A percentile compares a stretch with the other conserved stretches of the same genome.
These are phyloP conservation scores for Tragelaphus buxtoni DNA, from an alignment of 2,113 vertebrate species.

Conservation along the genomic window DNA sequence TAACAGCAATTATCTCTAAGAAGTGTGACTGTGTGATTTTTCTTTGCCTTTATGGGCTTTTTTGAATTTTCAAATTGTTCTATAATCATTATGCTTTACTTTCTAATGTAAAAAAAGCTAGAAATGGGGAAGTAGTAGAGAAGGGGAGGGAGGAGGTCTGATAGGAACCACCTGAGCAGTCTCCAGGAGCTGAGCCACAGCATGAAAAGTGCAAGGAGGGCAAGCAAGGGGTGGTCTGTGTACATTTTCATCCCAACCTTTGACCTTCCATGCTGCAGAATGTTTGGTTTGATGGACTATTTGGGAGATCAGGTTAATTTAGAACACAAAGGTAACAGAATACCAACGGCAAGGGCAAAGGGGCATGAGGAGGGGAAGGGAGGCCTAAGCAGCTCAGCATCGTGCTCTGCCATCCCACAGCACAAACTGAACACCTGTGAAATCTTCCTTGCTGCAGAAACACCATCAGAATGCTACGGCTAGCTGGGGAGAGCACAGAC, in stretches of 20 bases:
- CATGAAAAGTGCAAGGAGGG: neutral
- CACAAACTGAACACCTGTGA: neutral
- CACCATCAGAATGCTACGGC: neutral
- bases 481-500: neutral
- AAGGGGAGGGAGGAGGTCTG: neutral
- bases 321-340: neutral
- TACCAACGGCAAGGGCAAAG: neutral
- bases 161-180: accelerated
- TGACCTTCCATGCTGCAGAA: neutral
- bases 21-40: neutral
- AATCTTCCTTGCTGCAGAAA: neutral
- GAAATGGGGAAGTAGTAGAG: neutral
- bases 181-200: neutral
- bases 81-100: neutral
- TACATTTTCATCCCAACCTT: neutral
- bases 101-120: neutral
- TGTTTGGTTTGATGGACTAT: neutral
- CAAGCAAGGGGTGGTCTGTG: no score
- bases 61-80: neutral
- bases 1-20: neutral
- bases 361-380: neutral
- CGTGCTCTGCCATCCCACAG: neutral
- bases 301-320: neutral
- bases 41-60: neutral
- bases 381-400: neutral